phyloP scores from a whole-genome alignment of 2,797 vertebrate genomes.

The Anguilla obscura region DNA sequence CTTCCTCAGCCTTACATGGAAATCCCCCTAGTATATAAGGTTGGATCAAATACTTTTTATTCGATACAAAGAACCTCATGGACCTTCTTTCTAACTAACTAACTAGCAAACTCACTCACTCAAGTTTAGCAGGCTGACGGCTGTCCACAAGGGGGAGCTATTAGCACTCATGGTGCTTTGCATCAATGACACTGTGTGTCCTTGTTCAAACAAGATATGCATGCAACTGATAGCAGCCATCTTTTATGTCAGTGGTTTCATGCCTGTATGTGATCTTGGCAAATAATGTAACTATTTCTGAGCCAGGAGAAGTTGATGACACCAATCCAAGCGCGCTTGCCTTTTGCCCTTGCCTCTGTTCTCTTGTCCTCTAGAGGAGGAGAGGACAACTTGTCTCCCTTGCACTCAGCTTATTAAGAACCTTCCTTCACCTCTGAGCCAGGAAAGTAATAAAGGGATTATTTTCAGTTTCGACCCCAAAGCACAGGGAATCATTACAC shows the following conservation, averaged over 20 bases:
- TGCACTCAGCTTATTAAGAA: constrained; percentile 14
- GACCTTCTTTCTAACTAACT: neutral
- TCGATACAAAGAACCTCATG: neutral
- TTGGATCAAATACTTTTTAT: neutral
- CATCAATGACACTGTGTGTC: neutral
- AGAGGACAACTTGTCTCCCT: neutral
- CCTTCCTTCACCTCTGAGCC: constrained; percentile 18
- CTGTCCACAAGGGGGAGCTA: neutral
- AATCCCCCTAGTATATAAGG: neutral
- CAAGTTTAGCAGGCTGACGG: neutral
- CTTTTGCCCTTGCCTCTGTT: neutral
- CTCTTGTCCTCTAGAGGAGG: neutral
- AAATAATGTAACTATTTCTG: neutral
- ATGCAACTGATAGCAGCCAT: neutral
- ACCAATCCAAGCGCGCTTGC: neutral
- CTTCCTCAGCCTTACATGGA: neutral
- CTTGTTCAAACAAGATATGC: neutral
- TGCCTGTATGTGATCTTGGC: neutral
- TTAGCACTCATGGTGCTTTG: neutral
- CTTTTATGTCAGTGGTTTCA: neutral
- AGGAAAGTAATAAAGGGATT: constrained; percentile 16
- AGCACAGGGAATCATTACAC: constrained; percentile 10
- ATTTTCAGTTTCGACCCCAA: constrained; percentile 20
- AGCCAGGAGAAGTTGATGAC: neutral
- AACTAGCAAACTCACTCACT: neutral